Evolutionary conservation across 2,113 vertebrate genomes (phyloP).

Genomic region (Tenrec ecaudatus): DNA sequence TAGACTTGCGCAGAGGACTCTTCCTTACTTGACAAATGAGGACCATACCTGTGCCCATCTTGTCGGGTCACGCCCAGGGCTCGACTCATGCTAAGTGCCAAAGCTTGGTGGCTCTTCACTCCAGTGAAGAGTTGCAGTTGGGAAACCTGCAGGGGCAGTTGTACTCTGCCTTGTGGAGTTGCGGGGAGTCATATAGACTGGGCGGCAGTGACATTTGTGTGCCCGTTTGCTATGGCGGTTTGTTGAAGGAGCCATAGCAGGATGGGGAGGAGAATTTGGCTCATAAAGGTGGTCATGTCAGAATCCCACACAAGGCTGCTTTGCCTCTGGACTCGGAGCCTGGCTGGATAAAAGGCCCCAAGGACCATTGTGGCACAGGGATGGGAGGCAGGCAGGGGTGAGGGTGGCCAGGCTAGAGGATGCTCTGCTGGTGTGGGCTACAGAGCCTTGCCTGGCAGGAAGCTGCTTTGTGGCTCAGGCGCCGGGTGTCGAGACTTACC

Average conservation of each 20-base stretch:
- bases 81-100: too few species aligned
- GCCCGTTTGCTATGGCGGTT: neutral
- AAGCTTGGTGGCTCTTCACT: too few species aligned
- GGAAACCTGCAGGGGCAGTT: too few species aligned
- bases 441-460: neutral
- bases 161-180: too few species aligned
- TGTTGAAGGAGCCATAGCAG: neutral
- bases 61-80: accelerated
- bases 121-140: too few species aligned
- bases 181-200: too few species aligned
- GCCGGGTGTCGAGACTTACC: neutral
- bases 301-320: neutral
- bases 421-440: neutral
- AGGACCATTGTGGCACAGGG: neutral
- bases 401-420: neutral
- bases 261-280: neutral
- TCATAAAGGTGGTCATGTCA: neutral
- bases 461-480: neutral
- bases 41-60: too few species aligned
- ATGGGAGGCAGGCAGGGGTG: neutral
- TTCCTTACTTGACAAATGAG: neutral
- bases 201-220: neutral
- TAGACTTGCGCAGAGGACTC: neutral
- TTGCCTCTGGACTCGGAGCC: too few species aligned
- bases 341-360: neutral